phyloP scores from a whole-genome alignment of 2,113 vertebrate genomes.

The Anolis carolinensis region DNA sequence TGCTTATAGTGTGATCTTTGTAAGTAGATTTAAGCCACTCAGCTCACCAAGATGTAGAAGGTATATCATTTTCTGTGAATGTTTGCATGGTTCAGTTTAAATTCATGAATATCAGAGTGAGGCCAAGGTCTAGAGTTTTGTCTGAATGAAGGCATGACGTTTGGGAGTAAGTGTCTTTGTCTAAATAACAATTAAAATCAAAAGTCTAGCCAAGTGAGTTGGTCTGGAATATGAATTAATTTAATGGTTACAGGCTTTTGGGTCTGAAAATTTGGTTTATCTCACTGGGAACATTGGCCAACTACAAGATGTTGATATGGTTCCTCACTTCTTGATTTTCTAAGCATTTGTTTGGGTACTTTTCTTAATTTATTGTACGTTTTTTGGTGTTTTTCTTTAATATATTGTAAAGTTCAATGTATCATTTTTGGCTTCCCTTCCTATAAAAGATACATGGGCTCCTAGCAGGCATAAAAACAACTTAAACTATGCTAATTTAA shows the following conservation, averaged over 20 bases:
- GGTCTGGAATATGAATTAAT: neutral
- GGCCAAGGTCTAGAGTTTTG: slow-evolving; percentile 8
- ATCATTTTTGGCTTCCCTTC: slow-evolving; percentile 20
- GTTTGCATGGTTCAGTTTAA: slow-evolving; percentile 15
- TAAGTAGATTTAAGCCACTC: neutral
- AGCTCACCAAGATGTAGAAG: neutral
- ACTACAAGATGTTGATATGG: neutral
- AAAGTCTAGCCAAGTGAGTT: neutral
- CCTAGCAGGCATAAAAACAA: slow-evolving; percentile 43
- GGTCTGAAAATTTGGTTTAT: neutral
- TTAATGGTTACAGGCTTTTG: neutral
- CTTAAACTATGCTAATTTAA: slow-evolving; percentile 60
- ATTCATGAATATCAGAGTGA: slow-evolving; percentile 2
- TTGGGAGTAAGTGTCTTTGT: neutral
- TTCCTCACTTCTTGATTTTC: neutral
- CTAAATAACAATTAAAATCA: slow-evolving; percentile 28
- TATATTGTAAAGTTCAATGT: slow-evolving; percentile 15
- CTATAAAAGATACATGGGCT: slow-evolving; percentile 4
- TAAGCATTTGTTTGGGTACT: neutral
- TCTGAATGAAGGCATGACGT: slow-evolving; percentile 12
- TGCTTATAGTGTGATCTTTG: neutral
- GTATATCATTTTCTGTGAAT: neutral
- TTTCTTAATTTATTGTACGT: slow-evolving; percentile 29
- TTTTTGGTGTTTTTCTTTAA: slow-evolving; percentile 4
- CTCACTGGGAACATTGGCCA: neutral